Conservation (phyloP, 2,797 vertebrate genomes). For the Emys orbicularis region DNA sequence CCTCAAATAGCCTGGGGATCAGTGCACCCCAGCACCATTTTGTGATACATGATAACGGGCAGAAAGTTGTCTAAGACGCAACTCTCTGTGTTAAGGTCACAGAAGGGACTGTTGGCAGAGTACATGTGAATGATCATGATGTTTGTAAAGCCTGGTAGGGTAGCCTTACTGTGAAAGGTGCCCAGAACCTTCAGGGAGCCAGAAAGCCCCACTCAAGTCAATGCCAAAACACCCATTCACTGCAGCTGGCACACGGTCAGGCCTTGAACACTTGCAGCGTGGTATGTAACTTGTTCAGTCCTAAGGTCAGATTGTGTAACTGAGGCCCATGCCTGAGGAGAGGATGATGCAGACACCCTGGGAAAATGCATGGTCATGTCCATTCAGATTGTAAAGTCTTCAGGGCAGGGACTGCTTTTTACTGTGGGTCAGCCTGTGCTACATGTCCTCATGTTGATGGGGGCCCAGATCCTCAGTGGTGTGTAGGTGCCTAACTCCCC, state of each 20-base stretch:
- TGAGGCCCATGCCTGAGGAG: accelerated
- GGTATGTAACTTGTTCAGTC: not conserved
- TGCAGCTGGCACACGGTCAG: accelerated
- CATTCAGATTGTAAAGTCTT: accelerated
- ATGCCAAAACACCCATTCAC: not conserved
- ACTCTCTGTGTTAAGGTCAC: not conserved
- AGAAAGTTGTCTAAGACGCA: not conserved
- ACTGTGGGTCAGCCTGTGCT: accelerated
- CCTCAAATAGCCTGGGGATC: not conserved
- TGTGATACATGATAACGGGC: not conserved
- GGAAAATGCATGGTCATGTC: not conserved
- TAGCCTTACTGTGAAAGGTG: not conserved
- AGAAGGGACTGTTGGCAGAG: not conserved
- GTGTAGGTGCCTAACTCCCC: too few species aligned
- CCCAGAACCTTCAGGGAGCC: not conserved
- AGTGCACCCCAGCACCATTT: not conserved
- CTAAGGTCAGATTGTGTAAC: not conserved
- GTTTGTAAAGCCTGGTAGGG: not conserved
- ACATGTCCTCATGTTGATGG: too few species aligned
- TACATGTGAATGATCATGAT: not conserved
- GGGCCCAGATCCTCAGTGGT: too few species aligned
- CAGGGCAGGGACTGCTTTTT: not conserved
- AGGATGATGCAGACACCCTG: not conserved
- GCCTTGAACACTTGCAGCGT: accelerated
- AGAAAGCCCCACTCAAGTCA: not conserved